A percentile compares a stretch with the other conserved stretches of the same genome.
Conservation (phyloP, 2,797 vertebrate genomes). For the Tapirus indicus region DNA sequence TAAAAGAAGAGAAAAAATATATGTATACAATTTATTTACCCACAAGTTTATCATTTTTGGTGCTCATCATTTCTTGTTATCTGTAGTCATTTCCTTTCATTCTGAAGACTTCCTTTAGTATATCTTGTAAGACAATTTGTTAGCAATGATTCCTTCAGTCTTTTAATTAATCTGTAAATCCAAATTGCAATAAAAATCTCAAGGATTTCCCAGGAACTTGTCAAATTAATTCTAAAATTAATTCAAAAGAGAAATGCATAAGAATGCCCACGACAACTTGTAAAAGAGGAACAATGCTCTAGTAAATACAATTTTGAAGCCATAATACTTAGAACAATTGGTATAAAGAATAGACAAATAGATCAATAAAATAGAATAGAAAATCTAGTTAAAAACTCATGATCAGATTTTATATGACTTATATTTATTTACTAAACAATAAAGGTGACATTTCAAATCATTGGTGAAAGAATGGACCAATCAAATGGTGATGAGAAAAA, state of each 20-base stretch:
- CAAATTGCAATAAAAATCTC: background rate
- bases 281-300: background rate
- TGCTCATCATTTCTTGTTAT: background rate
- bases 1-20: background rate
- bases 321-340: background rate
- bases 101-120: background rate
- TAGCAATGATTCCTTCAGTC: background rate
- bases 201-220: background rate
- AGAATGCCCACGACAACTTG: background rate
- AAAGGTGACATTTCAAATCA: background rate
- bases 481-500: background rate
- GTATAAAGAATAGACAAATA: background rate
- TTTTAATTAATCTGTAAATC: constrained; percentile 1
- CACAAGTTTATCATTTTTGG: background rate
- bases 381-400: background rate
- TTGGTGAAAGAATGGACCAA: background rate
- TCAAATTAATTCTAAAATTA: constrained; percentile 11
- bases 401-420: background rate
- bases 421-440: background rate
- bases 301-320: background rate
- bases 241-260: background rate
- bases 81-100: background rate
- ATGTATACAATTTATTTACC: background rate
- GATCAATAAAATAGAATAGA: background rate
- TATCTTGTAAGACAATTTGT: background rate